Conservation (phyloP, 2,888 invertebrate species). For the Tribolium freemani region DNA sequence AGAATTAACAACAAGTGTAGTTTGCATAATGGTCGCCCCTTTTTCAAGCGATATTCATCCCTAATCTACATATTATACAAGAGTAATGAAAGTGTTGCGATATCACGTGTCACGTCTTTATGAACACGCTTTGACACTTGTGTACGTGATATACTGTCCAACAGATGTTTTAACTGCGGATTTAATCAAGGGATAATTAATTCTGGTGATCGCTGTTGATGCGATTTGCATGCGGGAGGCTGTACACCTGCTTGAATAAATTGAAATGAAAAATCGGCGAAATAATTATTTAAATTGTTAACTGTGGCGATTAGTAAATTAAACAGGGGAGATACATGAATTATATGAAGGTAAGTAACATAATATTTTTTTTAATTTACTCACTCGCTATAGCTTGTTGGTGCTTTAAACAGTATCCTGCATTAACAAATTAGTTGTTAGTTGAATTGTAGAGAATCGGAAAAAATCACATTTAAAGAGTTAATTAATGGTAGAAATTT, state of each 20-base stretch:
- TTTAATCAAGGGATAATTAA: slow-evolving; percentile 32
- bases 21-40: slow-evolving; percentile 46
- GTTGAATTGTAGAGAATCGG: too few species aligned
- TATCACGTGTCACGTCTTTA: slow-evolving; percentile 57
- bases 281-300: too few species aligned
- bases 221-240: slow-evolving; percentile 15
- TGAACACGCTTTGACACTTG: slow-evolving; percentile 59
- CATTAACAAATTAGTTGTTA: too few species aligned
- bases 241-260: slow-evolving; percentile 6
- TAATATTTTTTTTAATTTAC: too few species aligned
- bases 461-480: too few species aligned
- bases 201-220: background rate
- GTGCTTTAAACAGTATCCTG: too few species aligned
- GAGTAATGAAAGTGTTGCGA: slow-evolving; percentile 37
- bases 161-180: slow-evolving; percentile 52
- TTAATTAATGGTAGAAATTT: too few species aligned
- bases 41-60: slow-evolving; percentile 44
- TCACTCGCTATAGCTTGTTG: too few species aligned
- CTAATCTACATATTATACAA: slow-evolving; percentile 27
- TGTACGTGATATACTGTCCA: slow-evolving; percentile 52
- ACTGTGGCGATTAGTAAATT: too few species aligned
- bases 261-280: too few species aligned
- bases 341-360: too few species aligned
- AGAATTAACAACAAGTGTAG: slow-evolving; percentile 62
- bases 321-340: too few species aligned